phyloP scores from a whole-genome alignment of 2,113 vertebrate species.

The Nannobrachium achirus region DNA sequence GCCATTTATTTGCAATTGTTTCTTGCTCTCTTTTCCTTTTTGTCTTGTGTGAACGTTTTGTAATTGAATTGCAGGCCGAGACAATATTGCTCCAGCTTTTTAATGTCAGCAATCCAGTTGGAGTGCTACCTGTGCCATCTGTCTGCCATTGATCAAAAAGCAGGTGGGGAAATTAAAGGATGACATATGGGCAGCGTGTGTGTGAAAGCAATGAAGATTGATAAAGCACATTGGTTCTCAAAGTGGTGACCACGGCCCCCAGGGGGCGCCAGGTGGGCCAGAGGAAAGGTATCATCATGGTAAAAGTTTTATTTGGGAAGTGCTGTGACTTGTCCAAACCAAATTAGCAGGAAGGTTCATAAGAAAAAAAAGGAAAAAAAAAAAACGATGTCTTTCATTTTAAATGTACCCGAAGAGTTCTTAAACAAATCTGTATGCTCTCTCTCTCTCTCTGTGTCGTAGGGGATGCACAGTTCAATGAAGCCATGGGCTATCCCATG shows the following conservation, averaged over 20 bases:
- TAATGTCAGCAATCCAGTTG: slow-evolving; percentile 69
- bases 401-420: not conserved
- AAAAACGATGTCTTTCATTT: not conserved
- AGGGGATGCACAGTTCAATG: slow-evolving; percentile 92
- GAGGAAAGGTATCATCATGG: too few species aligned
- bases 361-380: too few species aligned
- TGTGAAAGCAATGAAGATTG: not conserved
- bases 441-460: slow-evolving; percentile 19
- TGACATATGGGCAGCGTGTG: slow-evolving; percentile 16
- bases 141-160: slow-evolving; percentile 64
- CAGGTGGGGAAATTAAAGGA: slow-evolving; percentile 54
- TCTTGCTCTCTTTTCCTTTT: slow-evolving; percentile 7
- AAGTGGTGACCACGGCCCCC: too few species aligned
- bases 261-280: too few species aligned
- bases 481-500: slow-evolving; percentile 97
- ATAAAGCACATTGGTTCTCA: not conserved
- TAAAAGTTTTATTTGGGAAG: too few species aligned
- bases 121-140: slow-evolving; percentile 57
- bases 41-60: slow-evolving; percentile 60
- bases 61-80: slow-evolving; percentile 67
- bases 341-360: too few species aligned
- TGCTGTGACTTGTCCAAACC: too few species aligned
- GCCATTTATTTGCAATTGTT: slow-evolving; percentile 25
- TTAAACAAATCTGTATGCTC: not conserved
- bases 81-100: slow-evolving; percentile 62